These are phyloP conservation scores for Tribolium madens DNA, from an alignment of 1,140 invertebrate genomes.

Conservation along the genomic window DNA sequence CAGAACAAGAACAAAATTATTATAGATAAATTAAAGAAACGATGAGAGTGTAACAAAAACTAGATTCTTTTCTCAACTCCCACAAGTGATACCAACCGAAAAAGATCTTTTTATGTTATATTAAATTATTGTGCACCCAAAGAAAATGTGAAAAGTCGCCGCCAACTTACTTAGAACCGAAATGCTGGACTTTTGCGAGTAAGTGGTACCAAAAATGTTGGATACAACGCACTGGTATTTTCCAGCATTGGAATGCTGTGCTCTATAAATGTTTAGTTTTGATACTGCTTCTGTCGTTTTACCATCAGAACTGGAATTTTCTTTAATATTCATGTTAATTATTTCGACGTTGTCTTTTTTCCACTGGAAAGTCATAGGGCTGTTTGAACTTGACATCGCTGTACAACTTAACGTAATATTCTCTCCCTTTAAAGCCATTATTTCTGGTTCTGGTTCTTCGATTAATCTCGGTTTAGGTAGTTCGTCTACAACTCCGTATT, in stretches of 20 bases:
- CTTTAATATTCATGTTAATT: constrained; percentile 58
- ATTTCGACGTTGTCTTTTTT: constrained; percentile 88
- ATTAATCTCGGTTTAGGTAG: constrained; percentile 88
- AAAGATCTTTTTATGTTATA: too few species aligned
- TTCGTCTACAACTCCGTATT: constrained; percentile 69
- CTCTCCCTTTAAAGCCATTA: constrained; percentile 86
- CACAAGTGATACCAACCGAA: too few species aligned
- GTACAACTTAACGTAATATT: constrained; percentile 86
- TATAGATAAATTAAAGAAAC: too few species aligned
- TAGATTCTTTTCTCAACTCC: too few species aligned
- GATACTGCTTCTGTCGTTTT: constrained; percentile 72
- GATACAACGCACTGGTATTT: constrained; percentile 94
- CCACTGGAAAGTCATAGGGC: constrained; percentile 85
- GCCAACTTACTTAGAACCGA: constrained; percentile 87
- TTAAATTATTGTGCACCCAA: too few species aligned
- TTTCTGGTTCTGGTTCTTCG: constrained; percentile 82
- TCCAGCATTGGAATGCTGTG: constrained; percentile 83
- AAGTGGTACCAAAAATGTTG: constrained; percentile 90
- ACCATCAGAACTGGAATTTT: constrained; percentile 56
- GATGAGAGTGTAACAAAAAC: too few species aligned
- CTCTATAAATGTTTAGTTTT: constrained; percentile 77
- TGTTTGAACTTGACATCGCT: constrained; percentile 74
- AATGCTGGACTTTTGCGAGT: constrained; percentile 88
- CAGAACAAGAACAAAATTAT: too few species aligned
- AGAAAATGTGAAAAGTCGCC: too few species aligned